Evolutionary conservation across 2,888 invertebrate species (phyloP), one percentile per base, ranked within the genome.

Genomic region (Eupithecia abbreviata): DNA sequence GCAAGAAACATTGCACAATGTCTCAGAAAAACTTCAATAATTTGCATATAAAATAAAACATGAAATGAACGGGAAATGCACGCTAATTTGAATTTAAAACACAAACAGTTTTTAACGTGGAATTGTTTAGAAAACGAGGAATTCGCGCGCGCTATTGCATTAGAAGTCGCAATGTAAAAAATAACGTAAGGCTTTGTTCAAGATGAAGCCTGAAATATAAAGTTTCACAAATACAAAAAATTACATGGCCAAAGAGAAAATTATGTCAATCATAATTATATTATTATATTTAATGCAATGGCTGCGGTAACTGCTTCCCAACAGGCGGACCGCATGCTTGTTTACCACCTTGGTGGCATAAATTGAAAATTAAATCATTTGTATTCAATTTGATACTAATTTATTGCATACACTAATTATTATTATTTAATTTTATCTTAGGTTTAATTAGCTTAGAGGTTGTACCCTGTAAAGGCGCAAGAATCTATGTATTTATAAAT

Each of bases 161-260:
- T 90, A 87, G 85, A 85, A 83, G 77, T 77, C 77, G 80, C 79
- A 84, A 77, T 82, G 82, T 82, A 88, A 88, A 88, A 89, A 89
- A 86, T 82, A 83, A 55, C 74, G 9, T 79, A 76, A 76, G 51
- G 80, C 47, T n/a, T 42, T 18, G 74, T 74, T 66, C 68, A 76
- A 72, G 43, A 30, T 42, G 18, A n/a, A 66, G 42, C 13, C 42
- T 42, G 13, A 66, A 66, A 42, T 4, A 66, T 13, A 66, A 42
- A 42, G 3, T 30, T 30, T 30, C 12, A 18, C 18, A 18, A 13
- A 65, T 12, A 62, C 62, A 41, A 10, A 65, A 65, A 12, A 3
- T 49, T 49, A n/a, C n/a, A n/a, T n/a, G 7, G 49, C 58, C 47
- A 10, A 10, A 18, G 10, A 10, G 4, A 58, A 18, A 58, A 0